A percentile compares a stretch with the other conserved stretches of the same genome.
These are phyloP conservation scores for Halictus rubicundus DNA, from an alignment of 1,140 invertebrate species.

Conservation along the genomic window DNA sequence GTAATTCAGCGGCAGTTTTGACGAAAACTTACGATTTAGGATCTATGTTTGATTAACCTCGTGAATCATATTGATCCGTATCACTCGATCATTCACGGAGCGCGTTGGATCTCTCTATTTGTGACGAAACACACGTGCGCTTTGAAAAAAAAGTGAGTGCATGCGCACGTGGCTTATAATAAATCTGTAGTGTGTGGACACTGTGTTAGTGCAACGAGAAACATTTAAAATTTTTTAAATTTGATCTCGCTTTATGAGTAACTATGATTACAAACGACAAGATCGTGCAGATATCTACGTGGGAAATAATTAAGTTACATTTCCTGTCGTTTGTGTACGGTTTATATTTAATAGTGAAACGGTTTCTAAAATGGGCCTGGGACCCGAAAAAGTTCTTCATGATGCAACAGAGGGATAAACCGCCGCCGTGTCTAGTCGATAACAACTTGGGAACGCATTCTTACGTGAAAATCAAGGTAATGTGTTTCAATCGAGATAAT, in stretches of 20 bases:
- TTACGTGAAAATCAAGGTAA: slow-evolving; percentile 85
- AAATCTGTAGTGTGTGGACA: not conserved
- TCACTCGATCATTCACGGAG: not conserved
- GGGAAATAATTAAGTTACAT: slow-evolving; percentile 79
- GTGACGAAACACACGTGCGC: not conserved
- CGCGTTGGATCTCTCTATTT: not conserved
- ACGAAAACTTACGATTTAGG: slow-evolving; percentile 7
- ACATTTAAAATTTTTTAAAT: too few species aligned
- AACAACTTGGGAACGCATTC: slow-evolving; percentile 83
- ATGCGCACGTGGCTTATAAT: not conserved
- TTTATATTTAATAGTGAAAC: slow-evolving; percentile 79
- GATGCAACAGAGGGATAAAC: slow-evolving; percentile 80
- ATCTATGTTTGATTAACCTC: slow-evolving; percentile 2
- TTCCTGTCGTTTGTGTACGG: slow-evolving; percentile 80
- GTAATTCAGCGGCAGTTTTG: slow-evolving; percentile 29
- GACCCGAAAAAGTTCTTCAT: slow-evolving; percentile 78
- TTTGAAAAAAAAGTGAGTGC: not conserved
- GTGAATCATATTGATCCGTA: slow-evolving; percentile 5
- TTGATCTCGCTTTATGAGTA: not conserved
- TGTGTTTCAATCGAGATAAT: slow-evolving; percentile 8
- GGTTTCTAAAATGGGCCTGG: slow-evolving; percentile 80
- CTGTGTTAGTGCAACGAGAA: not conserved
- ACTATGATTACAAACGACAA: slow-evolving; percentile 58
- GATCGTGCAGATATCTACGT: slow-evolving; percentile 79
- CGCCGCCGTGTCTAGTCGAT: slow-evolving; percentile 83